Evolutionary conservation across 2,888 invertebrate species (phyloP).

Genomic region (Agrochola lychnidis): DNA sequence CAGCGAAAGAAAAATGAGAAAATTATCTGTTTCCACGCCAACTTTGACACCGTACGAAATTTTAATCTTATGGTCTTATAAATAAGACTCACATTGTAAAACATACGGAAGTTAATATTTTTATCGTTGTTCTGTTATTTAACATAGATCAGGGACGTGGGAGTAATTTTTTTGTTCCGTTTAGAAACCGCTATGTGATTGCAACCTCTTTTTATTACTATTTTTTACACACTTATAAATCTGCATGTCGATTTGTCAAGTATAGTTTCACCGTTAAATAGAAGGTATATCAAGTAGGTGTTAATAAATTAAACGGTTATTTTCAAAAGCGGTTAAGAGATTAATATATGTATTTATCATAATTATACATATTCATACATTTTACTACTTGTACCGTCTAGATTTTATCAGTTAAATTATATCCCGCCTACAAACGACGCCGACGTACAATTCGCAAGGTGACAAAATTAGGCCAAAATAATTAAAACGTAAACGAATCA

Average conservation of each 20-base stretch:
- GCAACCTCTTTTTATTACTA: slow-evolving; percentile 39
- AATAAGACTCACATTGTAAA: slow-evolving; percentile 33
- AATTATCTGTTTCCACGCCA: slow-evolving; percentile 28
- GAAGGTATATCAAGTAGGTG: slow-evolving; percentile 20
- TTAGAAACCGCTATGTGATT: slow-evolving; percentile 54
- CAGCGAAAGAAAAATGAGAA: slow-evolving; percentile 38
- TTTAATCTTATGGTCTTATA: not conserved
- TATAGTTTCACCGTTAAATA: slow-evolving; percentile 44
- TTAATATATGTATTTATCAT: slow-evolving; percentile 18
- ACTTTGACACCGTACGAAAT: slow-evolving; percentile 4
- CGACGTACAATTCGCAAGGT: slow-evolving; percentile 28
- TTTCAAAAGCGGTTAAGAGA: slow-evolving; percentile 33
- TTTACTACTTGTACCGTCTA: slow-evolving; percentile 4
- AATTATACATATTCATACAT: slow-evolving; percentile 32
- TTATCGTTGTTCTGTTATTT: slow-evolving; percentile 48
- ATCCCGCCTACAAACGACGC: slow-evolving; percentile 33
- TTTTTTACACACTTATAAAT: slow-evolving; percentile 14
- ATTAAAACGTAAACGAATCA: slow-evolving; percentile 23
- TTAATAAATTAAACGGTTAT: slow-evolving; percentile 45
- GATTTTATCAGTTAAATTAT: slow-evolving; percentile 44
- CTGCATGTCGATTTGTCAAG: slow-evolving; percentile 32
- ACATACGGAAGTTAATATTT: slow-evolving; percentile 39
- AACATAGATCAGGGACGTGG: slow-evolving; percentile 69
- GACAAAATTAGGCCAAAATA: slow-evolving; percentile 38
- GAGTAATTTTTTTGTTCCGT: slow-evolving; percentile 60